Evolutionary conservation across 2,888 invertebrate genomes (phyloP).

Genomic region (Yponomeuta sedellus): DNA sequence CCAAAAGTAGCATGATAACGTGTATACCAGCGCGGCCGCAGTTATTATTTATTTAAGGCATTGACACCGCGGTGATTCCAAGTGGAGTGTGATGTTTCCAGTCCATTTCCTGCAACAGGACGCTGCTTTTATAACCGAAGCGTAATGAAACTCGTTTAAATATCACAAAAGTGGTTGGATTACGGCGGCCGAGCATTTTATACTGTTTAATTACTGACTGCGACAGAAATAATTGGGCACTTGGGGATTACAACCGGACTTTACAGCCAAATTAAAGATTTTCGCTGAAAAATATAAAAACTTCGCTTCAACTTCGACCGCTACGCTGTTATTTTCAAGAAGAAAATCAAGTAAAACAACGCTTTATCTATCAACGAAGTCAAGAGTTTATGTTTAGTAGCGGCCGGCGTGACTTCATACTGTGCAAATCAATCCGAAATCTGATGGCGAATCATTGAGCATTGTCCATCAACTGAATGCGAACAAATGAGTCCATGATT

Average conservation of each 20-base stretch:
- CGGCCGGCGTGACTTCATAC: background rate
- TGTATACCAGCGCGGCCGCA: background rate
- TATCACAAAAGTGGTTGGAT: constrained; percentile 73
- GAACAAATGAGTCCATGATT: constrained; percentile 65
- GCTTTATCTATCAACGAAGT: background rate
- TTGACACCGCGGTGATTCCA: constrained; percentile 63
- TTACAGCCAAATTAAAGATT: constrained; percentile 43
- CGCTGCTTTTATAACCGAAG: constrained; percentile 65
- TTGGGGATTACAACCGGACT: constrained; percentile 62
- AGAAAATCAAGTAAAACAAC: background rate
- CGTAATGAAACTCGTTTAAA: constrained; percentile 74
- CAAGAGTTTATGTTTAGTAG: background rate
- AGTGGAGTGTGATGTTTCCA: constrained; percentile 68
- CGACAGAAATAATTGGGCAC: constrained; percentile 71
- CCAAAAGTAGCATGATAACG: background rate
- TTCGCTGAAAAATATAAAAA: constrained; percentile 21
- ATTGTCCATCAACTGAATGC: constrained; percentile 60
- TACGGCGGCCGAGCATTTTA: constrained; percentile 65
- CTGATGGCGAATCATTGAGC: constrained; percentile 43
- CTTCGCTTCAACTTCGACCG: constrained; percentile 16
- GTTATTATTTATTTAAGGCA: constrained; percentile 43
- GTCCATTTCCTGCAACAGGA: constrained; percentile 68
- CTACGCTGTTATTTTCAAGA: constrained; percentile 2
- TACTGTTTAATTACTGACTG: constrained; percentile 70
- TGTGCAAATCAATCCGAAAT: constrained; percentile 15